Percentiles rank a stretch among this genome's conserved stretches.
Conservation (phyloP, 2,113 vertebrate species). For the Salvator merianae region DNA sequence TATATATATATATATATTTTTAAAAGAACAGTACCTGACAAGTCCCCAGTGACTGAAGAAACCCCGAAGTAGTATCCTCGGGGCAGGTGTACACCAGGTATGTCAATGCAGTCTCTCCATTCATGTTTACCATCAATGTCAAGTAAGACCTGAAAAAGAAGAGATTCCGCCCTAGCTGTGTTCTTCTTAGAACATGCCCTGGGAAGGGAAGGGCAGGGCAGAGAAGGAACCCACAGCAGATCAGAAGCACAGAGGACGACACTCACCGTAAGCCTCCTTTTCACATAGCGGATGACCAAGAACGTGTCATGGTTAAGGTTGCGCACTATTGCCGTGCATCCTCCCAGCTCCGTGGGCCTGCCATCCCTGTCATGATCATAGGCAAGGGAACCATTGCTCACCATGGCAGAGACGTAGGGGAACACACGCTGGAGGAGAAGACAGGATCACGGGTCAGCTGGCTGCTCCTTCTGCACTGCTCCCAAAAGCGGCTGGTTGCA, state of each 20-base stretch:
- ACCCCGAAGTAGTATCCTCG: slow-evolving; percentile 91
- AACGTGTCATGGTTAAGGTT: slow-evolving; percentile 97
- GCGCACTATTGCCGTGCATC: slow-evolving; percentile 92
- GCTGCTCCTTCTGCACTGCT: not conserved
- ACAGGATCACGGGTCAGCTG: not conserved
- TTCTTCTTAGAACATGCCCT: not conserved
- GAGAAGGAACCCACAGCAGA: not conserved
- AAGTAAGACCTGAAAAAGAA: slow-evolving; percentile 84
- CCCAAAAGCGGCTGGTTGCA: not conserved
- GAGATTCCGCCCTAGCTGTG: accelerated
- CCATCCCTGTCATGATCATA: slow-evolving; percentile 95
- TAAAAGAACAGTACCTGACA: slow-evolving; percentile 83
- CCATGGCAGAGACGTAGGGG: slow-evolving; percentile 92
- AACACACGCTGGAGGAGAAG: slow-evolving; percentile 82
- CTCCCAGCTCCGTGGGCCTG: slow-evolving; percentile 88
- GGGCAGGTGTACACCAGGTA: slow-evolving; percentile 88
- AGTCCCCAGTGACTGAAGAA: slow-evolving; percentile 90
- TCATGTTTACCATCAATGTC: slow-evolving; percentile 94
- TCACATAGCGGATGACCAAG: slow-evolving; percentile 93
- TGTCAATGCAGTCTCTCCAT: slow-evolving; percentile 94
- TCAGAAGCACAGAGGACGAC: accelerated
- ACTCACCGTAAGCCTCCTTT: slow-evolving; percentile 91
- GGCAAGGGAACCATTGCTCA: slow-evolving; percentile 90
- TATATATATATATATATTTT: too few species aligned
- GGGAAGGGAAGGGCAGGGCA: not conserved